Conservation (phyloP, 2,888 invertebrate genomes). For the Caenorhabditis wallacei region DNA sequence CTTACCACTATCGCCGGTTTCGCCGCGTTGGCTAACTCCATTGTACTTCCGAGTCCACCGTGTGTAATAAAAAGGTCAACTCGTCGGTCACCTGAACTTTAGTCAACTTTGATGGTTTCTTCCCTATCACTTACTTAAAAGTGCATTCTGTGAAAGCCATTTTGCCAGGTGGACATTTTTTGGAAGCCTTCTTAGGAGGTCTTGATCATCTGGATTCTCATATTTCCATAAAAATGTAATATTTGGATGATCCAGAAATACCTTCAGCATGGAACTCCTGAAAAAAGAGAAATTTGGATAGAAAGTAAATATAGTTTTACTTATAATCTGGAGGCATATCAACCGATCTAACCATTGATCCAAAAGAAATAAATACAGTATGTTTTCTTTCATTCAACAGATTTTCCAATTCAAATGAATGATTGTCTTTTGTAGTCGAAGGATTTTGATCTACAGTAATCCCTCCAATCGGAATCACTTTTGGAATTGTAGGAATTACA, state of each 20-base stretch:
- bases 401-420: constrained; percentile 24
- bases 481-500: constrained; percentile 57
- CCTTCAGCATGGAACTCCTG: constrained; percentile 42
- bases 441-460: constrained; percentile 51
- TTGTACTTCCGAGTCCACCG: constrained; percentile 57
- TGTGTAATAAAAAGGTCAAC: constrained; percentile 59
- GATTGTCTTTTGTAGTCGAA: constrained; percentile 15
- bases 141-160: constrained; percentile 56
- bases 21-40: constrained; percentile 55
- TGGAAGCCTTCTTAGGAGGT: constrained; percentile 14
- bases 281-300: no score
- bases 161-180: constrained; percentile 44
- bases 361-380: constrained; percentile 57
- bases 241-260: constrained; percentile 41
- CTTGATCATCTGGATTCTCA: constrained; percentile 36
- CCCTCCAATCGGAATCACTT: constrained; percentile 65
- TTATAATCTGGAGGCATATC: constrained; percentile 48
- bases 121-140: constrained; percentile 37
- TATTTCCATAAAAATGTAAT: constrained; percentile 64
- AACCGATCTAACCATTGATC: constrained; percentile 52
- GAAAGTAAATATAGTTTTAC: no score
- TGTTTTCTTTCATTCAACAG: constrained; percentile 18
- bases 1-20: constrained; percentile 60
- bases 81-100: constrained; percentile 44
- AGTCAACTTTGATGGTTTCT: background rate